Percentiles rank a stretch among this genome's conserved stretches.
Conservation (phyloP, 2,113 vertebrate species). For the Hylia prasina region DNA sequence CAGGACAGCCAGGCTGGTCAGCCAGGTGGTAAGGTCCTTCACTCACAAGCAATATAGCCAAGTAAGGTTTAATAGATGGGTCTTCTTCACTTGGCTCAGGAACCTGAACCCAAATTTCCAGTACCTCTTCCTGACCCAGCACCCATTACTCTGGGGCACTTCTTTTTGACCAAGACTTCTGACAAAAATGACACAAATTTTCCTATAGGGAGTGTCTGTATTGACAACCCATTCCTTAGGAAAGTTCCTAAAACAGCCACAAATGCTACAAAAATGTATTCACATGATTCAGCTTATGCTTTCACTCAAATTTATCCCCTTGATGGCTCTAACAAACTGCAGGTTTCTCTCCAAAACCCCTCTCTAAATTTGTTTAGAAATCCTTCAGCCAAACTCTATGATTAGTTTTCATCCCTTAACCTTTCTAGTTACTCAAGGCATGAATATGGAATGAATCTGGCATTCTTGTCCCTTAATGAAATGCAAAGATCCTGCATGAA, state of each 20-base stretch:
- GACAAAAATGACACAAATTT: background rate
- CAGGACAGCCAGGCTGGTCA: background rate
- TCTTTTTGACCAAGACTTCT: background rate
- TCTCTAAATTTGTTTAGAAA: background rate
- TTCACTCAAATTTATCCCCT: constrained; percentile 4
- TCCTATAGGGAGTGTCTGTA: background rate
- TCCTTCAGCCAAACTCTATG: background rate
- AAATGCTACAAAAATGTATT: background rate
- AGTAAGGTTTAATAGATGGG: background rate
- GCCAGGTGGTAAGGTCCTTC: background rate
- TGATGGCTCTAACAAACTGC: constrained; percentile 15
- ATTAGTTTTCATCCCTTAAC: constrained; percentile 21
- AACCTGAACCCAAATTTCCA: background rate
- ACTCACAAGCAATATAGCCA: background rate
- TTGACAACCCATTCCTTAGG: background rate
- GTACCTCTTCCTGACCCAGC: background rate
- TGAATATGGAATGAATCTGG: constrained; percentile 17
- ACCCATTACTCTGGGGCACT: background rate
- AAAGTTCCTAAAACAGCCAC: background rate
- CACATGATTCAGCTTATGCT: background rate
- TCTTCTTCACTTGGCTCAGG: background rate
- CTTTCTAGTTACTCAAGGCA: background rate
- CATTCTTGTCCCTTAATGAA: constrained; percentile 9
- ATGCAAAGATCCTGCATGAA: background rate
- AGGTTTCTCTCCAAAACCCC: constrained; percentile 14